Evolutionary conservation across 2,113 vertebrate genomes (phyloP).

Genomic region (Muntiacus muntjak): DNA sequence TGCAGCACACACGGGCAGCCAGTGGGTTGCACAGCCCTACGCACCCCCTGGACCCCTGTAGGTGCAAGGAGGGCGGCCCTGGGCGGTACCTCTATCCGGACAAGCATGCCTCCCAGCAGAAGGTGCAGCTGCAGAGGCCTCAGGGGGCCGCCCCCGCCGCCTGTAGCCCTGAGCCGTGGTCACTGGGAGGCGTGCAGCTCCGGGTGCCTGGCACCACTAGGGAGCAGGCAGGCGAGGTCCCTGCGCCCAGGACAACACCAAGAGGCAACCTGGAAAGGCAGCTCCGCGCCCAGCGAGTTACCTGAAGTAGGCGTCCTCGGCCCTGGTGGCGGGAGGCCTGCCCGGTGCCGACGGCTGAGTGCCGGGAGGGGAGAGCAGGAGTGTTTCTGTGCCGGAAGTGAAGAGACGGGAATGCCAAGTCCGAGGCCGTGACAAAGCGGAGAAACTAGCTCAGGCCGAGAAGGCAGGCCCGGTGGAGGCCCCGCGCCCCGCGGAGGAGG

Average conservation of each 20-base stretch:
- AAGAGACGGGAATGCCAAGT: neutral
- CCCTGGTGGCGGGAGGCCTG: too few species aligned
- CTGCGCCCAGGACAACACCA: neutral
- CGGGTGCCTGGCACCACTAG: neutral
- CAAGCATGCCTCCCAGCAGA: neutral
- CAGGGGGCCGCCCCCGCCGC: neutral
- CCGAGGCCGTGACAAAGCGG: fast-evolving
- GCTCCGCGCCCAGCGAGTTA: neutral
- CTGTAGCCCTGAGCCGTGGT: too few species aligned
- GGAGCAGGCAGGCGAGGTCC: neutral
- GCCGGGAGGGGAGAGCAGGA: neutral
- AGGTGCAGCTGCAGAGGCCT: neutral
- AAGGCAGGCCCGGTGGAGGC: neutral
- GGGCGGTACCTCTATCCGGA: neutral
- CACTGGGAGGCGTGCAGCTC: neutral
- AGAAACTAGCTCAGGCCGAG: neutral
- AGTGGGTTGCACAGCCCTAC: neutral
- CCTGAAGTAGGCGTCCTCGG: too few species aligned
- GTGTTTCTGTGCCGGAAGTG: neutral
- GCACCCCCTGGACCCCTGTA: neutral
- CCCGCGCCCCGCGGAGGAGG: neutral
- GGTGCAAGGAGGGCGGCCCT: neutral
- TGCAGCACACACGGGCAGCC: too few species aligned
- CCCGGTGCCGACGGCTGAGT: neutral
- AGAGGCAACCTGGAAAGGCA: neutral